Percentiles rank a stretch among this genome's conserved stretches.
These are phyloP conservation scores for Gymnocephalus cernua DNA, from an alignment of 2,113 vertebrate species.

Conservation along the genomic window DNA sequence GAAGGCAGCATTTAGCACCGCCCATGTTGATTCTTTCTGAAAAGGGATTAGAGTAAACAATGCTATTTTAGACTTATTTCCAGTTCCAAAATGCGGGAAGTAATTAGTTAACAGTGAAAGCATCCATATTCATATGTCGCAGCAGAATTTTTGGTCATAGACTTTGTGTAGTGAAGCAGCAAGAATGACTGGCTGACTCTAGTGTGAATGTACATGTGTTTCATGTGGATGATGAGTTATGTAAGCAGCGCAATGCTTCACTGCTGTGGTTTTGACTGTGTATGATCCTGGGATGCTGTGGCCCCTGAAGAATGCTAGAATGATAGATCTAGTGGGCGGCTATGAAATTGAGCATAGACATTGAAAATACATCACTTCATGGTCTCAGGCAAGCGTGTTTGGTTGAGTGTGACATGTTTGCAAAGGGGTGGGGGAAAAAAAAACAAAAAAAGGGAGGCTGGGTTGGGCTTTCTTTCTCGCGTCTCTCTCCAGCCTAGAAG, in stretches of 20 bases:
- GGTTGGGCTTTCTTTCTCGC: constrained; percentile 82
- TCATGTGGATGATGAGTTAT: constrained; percentile 66
- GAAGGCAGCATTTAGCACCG: constrained; percentile 49
- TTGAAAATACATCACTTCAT: constrained; percentile 63
- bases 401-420: constrained; percentile 78
- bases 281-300: constrained; percentile 50
- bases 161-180: constrained; percentile 38
- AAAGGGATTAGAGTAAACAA: constrained; percentile 65
- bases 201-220: constrained; percentile 61
- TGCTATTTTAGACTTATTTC: constrained; percentile 67
- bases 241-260: constrained; percentile 55
- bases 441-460: constrained; percentile 27
- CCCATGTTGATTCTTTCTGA: constrained; percentile 52
- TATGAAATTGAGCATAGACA: constrained; percentile 62
- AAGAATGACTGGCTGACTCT: constrained; percentile 34
- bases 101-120: constrained; percentile 60
- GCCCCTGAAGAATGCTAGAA: constrained; percentile 45
- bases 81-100: constrained; percentile 57
- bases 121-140: constrained; percentile 55
- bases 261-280: constrained; percentile 51
- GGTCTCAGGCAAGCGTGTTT: constrained; percentile 60
- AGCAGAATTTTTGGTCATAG: constrained; percentile 27
- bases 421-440: constrained; percentile 47
- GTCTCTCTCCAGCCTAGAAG: constrained; percentile 87
- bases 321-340: constrained; percentile 48